Base-by-base conservation (phyloP, 1,140 invertebrate species). In the Goniozus legneri region DNA sequence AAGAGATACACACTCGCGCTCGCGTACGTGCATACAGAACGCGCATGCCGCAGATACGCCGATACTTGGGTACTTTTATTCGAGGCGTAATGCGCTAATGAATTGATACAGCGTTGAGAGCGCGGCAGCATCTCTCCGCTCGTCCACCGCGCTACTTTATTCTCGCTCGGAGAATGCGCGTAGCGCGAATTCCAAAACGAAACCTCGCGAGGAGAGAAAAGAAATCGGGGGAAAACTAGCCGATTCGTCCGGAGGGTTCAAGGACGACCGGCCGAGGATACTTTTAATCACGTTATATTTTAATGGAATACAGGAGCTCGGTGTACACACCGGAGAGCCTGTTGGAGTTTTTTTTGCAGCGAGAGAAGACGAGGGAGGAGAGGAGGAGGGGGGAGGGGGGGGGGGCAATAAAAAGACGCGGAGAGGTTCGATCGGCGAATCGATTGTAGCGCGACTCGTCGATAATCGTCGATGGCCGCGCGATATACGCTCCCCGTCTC, bases 51-150 rank as follows among this genome's bases (percentile, higher is more conserved):
- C 54, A 65, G 67, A 72, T 71, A 64, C 54, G 65, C 58, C 56
- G 44, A 56, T 68, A 69, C n/a, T n/a, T n/a, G n/a, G n/a, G n/a
- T n/a, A n/a, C 58, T 68, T 71, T 71, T 69, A 68, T 68, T 66
- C 64, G 44, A 60, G 60, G 56, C 57, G 64, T 70, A 71, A 71
- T 71, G 65, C 65, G 65, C 67, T 71, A 71, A 73, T 71, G 70
- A 73, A 73, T 73, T 66, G 70, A 68, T 72, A 65, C 67, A 64
- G 58, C 53, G 47, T 45, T 38, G 47, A 52, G 54, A n/a, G n/a
- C n/a, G n/a, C n/a, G n/a, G n/a, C 35, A 36, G 53, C 47, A n/a
- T 56, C 16, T 43, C 52, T 52, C 44, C 44, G 35, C 44, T 41
- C 50, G 3, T 13, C 2, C 27, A 35, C 8, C 27, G 20, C 18